Evolutionary conservation across 2,888 invertebrate species (phyloP).

Genomic region (Octodonta nipae): DNA sequence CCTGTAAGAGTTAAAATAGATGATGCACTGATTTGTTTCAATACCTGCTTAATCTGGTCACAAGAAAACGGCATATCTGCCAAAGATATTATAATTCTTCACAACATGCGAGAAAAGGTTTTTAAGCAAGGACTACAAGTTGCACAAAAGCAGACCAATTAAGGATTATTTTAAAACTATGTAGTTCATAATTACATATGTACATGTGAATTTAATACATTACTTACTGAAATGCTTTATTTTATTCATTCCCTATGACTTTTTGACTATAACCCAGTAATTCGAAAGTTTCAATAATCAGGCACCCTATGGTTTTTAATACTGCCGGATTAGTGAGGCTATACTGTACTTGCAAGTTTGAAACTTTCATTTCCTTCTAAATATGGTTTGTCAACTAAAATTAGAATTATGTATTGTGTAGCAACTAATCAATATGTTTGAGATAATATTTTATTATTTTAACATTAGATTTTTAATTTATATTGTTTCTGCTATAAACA

Average conservation of each 20-base stretch:
- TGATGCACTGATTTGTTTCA: too few relatives aligned
- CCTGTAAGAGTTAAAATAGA: too few relatives aligned
- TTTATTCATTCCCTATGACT: too few relatives aligned
- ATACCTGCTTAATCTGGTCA: not conserved
- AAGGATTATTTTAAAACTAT: not conserved
- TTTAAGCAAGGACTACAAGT: not conserved
- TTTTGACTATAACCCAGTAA: not conserved
- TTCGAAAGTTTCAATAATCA: slow-evolving; percentile 1
- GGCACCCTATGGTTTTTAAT: not conserved
- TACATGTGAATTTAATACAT: slow-evolving; percentile 1
- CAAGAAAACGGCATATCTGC: not conserved
- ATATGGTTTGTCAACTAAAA: too few relatives aligned
- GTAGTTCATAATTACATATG: not conserved
- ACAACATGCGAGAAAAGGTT: not conserved
- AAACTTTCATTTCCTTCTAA: too few relatives aligned
- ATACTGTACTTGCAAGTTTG: too few relatives aligned
- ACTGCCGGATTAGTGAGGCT: not conserved
- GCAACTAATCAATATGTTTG: too few relatives aligned
- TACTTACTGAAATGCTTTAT: not conserved
- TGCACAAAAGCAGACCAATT: not conserved
- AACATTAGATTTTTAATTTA: too few relatives aligned
- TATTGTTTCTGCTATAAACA: too few relatives aligned
- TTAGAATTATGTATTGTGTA: too few relatives aligned
- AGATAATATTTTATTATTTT: too few relatives aligned
- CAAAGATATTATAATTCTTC: not conserved